phyloP scores from a whole-genome alignment of 2,113 vertebrate species.

The Cyphomyrus discorhynchus region DNA sequence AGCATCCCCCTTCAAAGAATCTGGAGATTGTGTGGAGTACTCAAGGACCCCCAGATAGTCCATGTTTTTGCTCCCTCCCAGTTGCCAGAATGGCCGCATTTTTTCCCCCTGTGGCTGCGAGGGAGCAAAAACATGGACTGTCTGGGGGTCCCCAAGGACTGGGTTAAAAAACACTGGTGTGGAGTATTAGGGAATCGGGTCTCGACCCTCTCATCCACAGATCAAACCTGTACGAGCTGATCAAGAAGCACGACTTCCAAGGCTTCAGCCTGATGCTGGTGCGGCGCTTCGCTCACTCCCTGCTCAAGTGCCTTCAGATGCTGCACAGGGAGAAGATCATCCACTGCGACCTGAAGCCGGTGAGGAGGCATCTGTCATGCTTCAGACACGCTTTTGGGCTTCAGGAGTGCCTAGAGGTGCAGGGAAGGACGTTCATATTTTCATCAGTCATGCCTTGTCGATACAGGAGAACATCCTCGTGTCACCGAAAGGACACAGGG shows the following conservation, averaged over 20 bases:
- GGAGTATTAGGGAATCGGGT: neutral
- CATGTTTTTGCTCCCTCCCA: neutral
- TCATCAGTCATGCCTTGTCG: neutral
- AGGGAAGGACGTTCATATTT: neutral
- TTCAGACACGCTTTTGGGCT: neutral
- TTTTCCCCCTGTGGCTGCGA: neutral
- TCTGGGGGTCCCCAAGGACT: neutral
- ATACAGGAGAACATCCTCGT: constrained; percentile 84
- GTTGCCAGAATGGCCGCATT: neutral
- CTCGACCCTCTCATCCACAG: constrained; percentile 46
- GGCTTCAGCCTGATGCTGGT: constrained; percentile 80
- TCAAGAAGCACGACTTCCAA: constrained; percentile 90
- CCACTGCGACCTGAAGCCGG: constrained; percentile 91
- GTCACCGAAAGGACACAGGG: constrained; percentile 75
- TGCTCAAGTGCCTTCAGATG: constrained; percentile 85
- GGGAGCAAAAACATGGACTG: neutral
- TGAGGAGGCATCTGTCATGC: constrained; percentile 46
- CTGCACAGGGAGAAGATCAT: constrained; percentile 85
- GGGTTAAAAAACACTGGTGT: neutral
- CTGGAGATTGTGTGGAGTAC: neutral
- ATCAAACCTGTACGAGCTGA: constrained; percentile 84
- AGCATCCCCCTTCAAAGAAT: neutral
- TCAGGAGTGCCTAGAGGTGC: neutral
- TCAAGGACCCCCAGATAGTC: neutral
- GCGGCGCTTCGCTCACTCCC: constrained; percentile 73